A percentile compares a stretch with the other conserved stretches of the same genome.
These are phyloP conservation scores for Parelbella ahira DNA, from an alignment of 2,888 invertebrate species.

Conservation along the genomic window DNA sequence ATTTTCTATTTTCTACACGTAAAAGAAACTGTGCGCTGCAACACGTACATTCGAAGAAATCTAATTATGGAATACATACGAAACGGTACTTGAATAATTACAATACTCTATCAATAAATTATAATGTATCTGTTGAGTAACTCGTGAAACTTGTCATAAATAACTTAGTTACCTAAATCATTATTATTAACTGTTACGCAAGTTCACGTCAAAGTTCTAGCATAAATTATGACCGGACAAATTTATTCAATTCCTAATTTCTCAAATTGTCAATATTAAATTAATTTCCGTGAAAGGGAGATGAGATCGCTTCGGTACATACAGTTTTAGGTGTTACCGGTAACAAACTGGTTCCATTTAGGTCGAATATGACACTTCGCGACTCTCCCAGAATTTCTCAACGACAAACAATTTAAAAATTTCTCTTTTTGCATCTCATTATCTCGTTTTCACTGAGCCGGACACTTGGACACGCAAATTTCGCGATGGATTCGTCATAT, in stretches of 20 bases:
- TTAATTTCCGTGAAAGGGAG: slow-evolving; percentile 46
- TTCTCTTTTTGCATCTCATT: slow-evolving; percentile 80
- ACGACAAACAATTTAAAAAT: slow-evolving; percentile 72
- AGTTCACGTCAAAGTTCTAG: slow-evolving; percentile 5
- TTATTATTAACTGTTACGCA: slow-evolving; percentile 11
- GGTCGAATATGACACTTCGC: slow-evolving; percentile 68
- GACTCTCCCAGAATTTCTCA: slow-evolving; percentile 74
- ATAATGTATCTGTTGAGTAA: slow-evolving; percentile 1
- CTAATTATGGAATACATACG: slow-evolving; percentile 52
- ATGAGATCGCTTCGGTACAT: slow-evolving; percentile 32
- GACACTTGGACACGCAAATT: slow-evolving; percentile 61
- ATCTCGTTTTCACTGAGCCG: slow-evolving; percentile 72
- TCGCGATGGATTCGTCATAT: slow-evolving; percentile 58
- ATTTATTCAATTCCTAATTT: slow-evolving; percentile 5
- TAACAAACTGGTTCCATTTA: slow-evolving; percentile 68
- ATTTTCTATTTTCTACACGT: slow-evolving; percentile 81
- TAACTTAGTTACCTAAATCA: slow-evolving; percentile 1
- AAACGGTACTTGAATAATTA: slow-evolving; percentile 12
- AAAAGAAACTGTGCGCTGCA: slow-evolving; percentile 74
- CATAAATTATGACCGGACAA: slow-evolving; percentile 7
- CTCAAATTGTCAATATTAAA: slow-evolving; percentile 21
- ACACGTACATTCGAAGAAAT: slow-evolving; percentile 64
- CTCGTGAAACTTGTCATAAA: slow-evolving; percentile 13
- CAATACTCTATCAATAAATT: background rate
- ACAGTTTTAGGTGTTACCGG: slow-evolving; percentile 47